Base-by-base conservation (phyloP, 2,113 vertebrate genomes). In the Pteronura brasiliensis region DNA sequence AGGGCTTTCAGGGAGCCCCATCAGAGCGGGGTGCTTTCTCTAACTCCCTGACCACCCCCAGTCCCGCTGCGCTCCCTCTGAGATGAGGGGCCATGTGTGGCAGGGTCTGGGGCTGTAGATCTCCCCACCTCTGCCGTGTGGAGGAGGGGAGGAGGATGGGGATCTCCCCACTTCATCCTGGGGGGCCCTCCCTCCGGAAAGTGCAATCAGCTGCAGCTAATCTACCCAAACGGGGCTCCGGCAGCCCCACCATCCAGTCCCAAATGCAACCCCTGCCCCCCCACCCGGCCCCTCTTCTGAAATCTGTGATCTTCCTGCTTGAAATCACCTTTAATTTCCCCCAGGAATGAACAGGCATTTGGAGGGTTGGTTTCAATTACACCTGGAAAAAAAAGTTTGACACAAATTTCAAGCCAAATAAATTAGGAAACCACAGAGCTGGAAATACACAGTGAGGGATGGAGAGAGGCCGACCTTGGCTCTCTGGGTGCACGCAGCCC, bases 321-420 rank as follows among this genome's bases (percentile, higher is more conserved):
- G 93, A 97, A 97, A 97, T 97, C 95, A 95, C 96, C 96, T 97
- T 97, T 98, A 96, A 97, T 98, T 98, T 97, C 97, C 98, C 97
- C 95, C 85, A 96, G 97, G 97, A 97, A 94, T 82, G 95, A 97
- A 61, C 96, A 90, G 44, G 93, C 95, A 93, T 92, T 97, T 92
- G 90, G 97, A 97, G 90, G 96, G 94, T 97, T 97, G 97, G 97
- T 97, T 97, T 97, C 96, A 98, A 97, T 97, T 97, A 98, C 92
- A 98, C 81, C 80, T 93, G 79, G 44, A 55, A 72, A 79, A 71
- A 88, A 88, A 93, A 76, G 96, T 71, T 96, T 96, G 96, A 98
- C 98, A 97, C 96, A 96, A 95, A 97, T 98, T 96, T 98, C 93
- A 98, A 97, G 95, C 94, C 97, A 97, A 97, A 97, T 98, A 97